A percentile compares a stretch with the other conserved stretches of the same genome.
Conservation (phyloP, 2,113 vertebrate species). For the Tretioscincus oriximinensis region DNA sequence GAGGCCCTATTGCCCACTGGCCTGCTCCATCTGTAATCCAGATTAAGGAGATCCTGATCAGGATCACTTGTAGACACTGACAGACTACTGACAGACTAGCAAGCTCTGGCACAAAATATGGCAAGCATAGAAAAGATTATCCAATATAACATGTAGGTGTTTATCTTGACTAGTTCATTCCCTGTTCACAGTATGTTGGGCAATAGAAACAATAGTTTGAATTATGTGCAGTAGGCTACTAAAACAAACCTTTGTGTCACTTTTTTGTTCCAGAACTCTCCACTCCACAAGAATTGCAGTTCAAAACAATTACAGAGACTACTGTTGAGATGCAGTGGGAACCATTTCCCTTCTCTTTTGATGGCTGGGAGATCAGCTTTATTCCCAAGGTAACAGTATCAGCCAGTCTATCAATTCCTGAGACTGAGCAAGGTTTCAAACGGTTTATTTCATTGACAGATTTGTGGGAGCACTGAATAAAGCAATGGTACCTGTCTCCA, state of each 20-base stretch:
- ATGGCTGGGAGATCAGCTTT: slow-evolving; percentile 99
- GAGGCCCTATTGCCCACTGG: too few relatives aligned
- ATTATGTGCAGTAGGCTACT: not conserved
- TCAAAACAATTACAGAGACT: slow-evolving; percentile 95
- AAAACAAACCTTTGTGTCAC: not conserved
- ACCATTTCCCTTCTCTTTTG: slow-evolving; percentile 89
- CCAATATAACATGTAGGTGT: not conserved
- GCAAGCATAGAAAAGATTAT: not conserved
- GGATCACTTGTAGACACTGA: too few relatives aligned
- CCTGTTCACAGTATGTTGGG: not conserved
- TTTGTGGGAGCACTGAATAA: not conserved
- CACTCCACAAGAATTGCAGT: slow-evolving; percentile 87
- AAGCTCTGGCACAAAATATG: too few relatives aligned
- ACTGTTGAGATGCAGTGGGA: slow-evolving; percentile 96
- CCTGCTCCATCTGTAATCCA: too few relatives aligned
- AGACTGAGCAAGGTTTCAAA: not conserved
- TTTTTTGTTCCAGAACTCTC: slow-evolving; percentile 88
- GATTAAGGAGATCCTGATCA: too few relatives aligned
- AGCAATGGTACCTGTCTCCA: not conserved
- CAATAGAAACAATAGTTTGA: not conserved
- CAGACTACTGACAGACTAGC: too few relatives aligned
- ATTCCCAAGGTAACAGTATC: slow-evolving; percentile 87
- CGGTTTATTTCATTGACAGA: not conserved
- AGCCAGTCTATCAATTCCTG: not conserved
- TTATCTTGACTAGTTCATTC: not conserved